Evolutionary conservation across 1,140 invertebrate genomes (phyloP).

Genomic region (Battus philenor): DNA sequence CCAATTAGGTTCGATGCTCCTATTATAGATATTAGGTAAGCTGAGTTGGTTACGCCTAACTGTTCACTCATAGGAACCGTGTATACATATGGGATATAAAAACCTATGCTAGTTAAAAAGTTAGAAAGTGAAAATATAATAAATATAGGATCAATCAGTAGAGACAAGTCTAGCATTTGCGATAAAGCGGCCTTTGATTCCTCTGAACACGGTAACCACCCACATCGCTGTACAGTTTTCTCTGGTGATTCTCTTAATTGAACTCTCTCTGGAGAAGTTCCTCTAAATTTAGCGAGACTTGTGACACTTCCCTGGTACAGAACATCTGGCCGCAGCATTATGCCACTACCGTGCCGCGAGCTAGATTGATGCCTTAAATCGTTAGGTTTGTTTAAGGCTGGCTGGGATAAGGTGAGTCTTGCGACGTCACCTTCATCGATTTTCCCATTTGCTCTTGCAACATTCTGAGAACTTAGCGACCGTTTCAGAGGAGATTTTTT

Average conservation of each 20-base stretch:
- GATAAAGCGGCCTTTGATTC: conserved; percentile 82
- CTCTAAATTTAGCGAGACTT: conserved; percentile 58
- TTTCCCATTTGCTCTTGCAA: conserved; percentile 59
- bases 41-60: conserved; percentile 76
- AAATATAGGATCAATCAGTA: conserved; percentile 92
- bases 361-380: conserved; percentile 44
- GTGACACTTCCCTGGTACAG: conserved; percentile 90
- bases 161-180: conserved; percentile 90
- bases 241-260: conserved; percentile 32
- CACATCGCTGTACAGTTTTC: conserved; percentile 67
- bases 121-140: conserved; percentile 94
- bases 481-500: conserved; percentile 65
- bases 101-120: conserved; percentile 97
- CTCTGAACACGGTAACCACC: conserved; percentile 75
- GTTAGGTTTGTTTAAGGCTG: conserved; percentile 73
- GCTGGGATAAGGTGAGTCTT: conserved; percentile 80
- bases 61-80: conserved; percentile 81
- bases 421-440: conserved; percentile 62
- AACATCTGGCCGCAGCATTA: conserved; percentile 91
- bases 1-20: conserved; percentile 94
- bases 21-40: conserved; percentile 85
- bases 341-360: conserved; percentile 78
- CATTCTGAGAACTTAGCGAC: conserved; percentile 76
- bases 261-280: conserved; percentile 58
- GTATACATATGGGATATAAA: conserved; percentile 95